Conservation (phyloP, 2,888 invertebrate species). For the Amphipyra tragopoginis region DNA sequence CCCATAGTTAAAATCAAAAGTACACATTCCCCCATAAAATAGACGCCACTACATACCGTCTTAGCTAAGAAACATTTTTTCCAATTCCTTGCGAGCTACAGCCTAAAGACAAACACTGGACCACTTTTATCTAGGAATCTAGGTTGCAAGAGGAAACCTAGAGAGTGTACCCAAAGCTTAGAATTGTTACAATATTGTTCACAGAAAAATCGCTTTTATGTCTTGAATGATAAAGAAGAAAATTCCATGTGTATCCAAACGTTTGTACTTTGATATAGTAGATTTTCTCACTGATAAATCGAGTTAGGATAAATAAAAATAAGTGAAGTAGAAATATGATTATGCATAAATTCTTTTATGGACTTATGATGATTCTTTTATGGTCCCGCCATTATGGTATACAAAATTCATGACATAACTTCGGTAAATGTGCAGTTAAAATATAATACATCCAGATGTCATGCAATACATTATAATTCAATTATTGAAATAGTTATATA, state of each 20-base stretch:
- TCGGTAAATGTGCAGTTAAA: no score
- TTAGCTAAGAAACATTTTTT: conserved; percentile 49
- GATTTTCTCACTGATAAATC: background rate
- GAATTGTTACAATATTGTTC: conserved; percentile 9
- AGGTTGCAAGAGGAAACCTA: conserved; percentile 67
- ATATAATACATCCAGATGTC: no score
- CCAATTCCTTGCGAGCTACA: conserved; percentile 55
- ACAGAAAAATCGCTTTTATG: conserved; percentile 15
- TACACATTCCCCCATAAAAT: no score
- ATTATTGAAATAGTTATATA: no score
- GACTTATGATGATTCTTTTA: no score
- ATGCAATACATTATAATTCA: no score
- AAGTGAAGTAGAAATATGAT: conserved; percentile 10
- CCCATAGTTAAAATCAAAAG: no score
- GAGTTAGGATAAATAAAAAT: conserved; percentile 13
- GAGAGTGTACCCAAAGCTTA: conserved; percentile 10
- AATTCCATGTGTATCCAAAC: background rate
- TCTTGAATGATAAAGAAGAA: background rate
- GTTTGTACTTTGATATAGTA: background rate
- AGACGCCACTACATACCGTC: conserved; percentile 10
- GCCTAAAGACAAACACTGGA: conserved; percentile 64
- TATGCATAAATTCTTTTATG: background rate
- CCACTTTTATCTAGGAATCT: conserved; percentile 72
- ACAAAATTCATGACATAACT: no score
- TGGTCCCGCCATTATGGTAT: no score